phyloP scores from a whole-genome alignment of 2,888 invertebrate species.

The Isoperla grammatica region DNA sequence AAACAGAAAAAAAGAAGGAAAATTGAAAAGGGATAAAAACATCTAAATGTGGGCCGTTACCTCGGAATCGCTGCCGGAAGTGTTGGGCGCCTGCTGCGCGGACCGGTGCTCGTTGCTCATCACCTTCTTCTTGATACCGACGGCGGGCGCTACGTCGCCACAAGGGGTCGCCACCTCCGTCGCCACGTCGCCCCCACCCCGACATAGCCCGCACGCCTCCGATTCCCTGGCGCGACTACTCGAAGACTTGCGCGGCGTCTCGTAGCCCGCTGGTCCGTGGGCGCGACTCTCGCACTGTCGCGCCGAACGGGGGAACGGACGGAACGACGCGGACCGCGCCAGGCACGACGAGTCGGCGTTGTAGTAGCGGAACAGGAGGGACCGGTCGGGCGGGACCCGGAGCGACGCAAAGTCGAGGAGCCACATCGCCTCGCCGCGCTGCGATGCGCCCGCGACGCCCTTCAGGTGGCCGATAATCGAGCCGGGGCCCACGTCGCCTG shows the following conservation, averaged over 20 bases:
- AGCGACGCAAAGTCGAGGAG: slow-evolving; percentile 55
- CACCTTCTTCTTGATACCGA: slow-evolving; percentile 14
- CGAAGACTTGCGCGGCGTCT: not conserved
- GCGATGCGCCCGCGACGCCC: slow-evolving; percentile 32
- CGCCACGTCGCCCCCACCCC: slow-evolving; percentile 8
- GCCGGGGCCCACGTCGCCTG: slow-evolving; percentile 44
- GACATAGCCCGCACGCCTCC: not conserved
- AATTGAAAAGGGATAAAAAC: too few relatives aligned
- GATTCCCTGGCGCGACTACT: not conserved
- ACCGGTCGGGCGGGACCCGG: slow-evolving; percentile 56
- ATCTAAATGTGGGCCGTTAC: too few relatives aligned
- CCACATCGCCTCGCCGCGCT: slow-evolving; percentile 59
- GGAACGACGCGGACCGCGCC: slow-evolving; percentile 57
- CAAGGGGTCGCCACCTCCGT: slow-evolving; percentile 6
- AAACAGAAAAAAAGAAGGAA: too few relatives aligned
- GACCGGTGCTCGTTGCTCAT: not conserved
- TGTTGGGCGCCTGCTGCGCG: slow-evolving; percentile 18
- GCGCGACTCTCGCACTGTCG: not conserved
- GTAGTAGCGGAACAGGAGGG: slow-evolving; percentile 65
- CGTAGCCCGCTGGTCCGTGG: slow-evolving; percentile 10
- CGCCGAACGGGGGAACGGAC: slow-evolving; percentile 31
- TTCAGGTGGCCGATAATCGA: slow-evolving; percentile 43
- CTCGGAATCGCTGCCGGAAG: slow-evolving; percentile 32
- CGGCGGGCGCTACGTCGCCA: slow-evolving; percentile 23
- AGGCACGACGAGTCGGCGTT: slow-evolving; percentile 58